Evolutionary conservation across 2,113 vertebrate species (phyloP).

Genomic region (Phainopepla nitens): DNA sequence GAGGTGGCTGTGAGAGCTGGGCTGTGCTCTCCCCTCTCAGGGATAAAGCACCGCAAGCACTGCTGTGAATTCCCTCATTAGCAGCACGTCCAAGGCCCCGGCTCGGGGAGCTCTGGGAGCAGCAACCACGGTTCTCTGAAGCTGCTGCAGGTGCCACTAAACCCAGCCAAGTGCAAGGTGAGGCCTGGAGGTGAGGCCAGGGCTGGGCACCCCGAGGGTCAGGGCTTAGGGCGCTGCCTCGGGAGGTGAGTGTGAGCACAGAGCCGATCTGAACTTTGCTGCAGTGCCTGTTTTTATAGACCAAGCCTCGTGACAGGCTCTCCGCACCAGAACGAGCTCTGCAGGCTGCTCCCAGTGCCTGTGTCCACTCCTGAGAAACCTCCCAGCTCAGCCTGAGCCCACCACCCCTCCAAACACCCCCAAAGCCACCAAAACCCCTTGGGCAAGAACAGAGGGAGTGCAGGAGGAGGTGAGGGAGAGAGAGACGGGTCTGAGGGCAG

Average conservation of each 20-base stretch:
- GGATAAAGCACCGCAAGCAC: not conserved
- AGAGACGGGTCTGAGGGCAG: not conserved
- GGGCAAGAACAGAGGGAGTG: not conserved
- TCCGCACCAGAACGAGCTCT: not conserved
- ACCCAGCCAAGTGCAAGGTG: not conserved
- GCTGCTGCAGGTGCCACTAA: not conserved
- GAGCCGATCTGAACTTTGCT: not conserved
- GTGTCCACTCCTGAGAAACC: not conserved
- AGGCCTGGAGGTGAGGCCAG: not conserved
- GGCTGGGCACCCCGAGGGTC: not conserved
- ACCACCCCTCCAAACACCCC: not conserved
- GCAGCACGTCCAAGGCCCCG: not conserved
- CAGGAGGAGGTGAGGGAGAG: not conserved
- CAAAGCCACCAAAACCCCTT: too few species aligned
- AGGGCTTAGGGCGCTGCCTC: not conserved
- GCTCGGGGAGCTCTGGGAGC: not conserved
- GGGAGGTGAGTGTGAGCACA: not conserved
- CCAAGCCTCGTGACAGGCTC: not conserved
- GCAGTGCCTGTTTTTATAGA: not conserved
- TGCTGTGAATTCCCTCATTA: not conserved
- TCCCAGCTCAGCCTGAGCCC: not conserved
- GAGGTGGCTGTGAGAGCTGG: not conserved
- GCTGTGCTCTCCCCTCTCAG: not conserved
- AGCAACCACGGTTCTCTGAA: rapidly evolving
- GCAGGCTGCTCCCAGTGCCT: not conserved